A percentile compares a stretch with the other conserved stretches of the same genome.
These are phyloP conservation scores for Microcebus ravelobensis DNA, from an alignment of 2,113 vertebrate genomes.

Conservation along the genomic window DNA sequence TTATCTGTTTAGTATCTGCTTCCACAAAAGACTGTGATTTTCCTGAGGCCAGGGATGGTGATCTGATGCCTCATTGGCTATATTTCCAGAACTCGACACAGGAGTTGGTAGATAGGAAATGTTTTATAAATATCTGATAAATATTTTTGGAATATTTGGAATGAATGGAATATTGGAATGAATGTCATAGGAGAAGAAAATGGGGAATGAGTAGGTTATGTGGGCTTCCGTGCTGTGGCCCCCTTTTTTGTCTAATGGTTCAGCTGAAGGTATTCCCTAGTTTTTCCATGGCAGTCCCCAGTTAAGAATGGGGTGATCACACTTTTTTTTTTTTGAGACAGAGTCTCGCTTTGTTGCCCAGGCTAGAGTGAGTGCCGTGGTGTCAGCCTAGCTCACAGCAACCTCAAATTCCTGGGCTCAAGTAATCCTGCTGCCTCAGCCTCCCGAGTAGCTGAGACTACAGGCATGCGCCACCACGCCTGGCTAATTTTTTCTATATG, in stretches of 20 bases:
- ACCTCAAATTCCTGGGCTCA: no score
- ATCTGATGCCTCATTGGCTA: neutral
- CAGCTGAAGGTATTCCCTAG: neutral
- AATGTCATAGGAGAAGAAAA: neutral
- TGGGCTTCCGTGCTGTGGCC: neutral
- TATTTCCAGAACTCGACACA: neutral
- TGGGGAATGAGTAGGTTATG: neutral
- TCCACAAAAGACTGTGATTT: neutral
- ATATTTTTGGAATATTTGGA: neutral
- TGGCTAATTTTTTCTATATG: no score
- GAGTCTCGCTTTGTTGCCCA: no score
- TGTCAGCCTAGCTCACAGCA: no score
- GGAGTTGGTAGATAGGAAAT: neutral
- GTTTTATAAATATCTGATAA: neutral
- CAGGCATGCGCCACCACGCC: no score
- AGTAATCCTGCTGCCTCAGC: no score
- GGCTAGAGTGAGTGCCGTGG: no score
- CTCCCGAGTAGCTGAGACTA: no score
- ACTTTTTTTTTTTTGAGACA: no score
- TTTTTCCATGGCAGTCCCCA: neutral
- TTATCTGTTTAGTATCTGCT: neutral
- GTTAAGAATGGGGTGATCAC: neutral
- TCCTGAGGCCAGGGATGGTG: neutral
- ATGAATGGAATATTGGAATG: neutral
- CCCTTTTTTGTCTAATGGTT: conserved; percentile 69